Conservation (phyloP, 2,113 vertebrate species). For the Butastur rufipennis region DNA sequence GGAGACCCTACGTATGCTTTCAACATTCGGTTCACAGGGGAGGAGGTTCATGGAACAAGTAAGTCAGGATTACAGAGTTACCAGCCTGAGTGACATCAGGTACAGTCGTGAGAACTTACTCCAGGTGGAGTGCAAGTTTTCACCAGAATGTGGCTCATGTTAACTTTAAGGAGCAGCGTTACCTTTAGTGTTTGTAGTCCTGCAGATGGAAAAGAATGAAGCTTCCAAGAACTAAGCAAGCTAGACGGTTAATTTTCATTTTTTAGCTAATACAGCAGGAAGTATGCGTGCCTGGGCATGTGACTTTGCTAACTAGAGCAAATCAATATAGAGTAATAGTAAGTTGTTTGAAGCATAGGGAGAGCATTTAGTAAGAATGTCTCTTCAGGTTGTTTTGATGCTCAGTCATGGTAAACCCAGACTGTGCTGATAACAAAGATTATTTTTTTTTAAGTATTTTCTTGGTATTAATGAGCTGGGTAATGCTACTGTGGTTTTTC, state of each 20-base stretch:
- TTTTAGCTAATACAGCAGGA: neutral
- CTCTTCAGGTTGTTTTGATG: neutral
- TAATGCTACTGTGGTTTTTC: neutral
- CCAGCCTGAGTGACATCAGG: rapidly evolving
- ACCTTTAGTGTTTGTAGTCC: neutral
- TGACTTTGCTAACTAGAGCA: neutral
- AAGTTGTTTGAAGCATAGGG: neutral
- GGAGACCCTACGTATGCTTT: conserved; percentile 96
- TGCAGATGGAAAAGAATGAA: neutral
- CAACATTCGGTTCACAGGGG: conserved; percentile 97
- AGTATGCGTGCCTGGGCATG: rapidly evolving
- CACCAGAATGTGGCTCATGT: rapidly evolving
- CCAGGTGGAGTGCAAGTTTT: neutral
- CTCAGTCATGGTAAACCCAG: rapidly evolving
- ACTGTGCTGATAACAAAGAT: neutral
- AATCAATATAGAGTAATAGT: neutral
- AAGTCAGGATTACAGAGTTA: neutral
- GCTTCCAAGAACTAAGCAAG: neutral
- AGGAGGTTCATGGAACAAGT: conserved; percentile 98
- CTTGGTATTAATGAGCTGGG: neutral
- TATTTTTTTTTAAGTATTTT: neutral
- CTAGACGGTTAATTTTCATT: neutral
- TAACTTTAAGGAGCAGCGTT: rapidly evolving
- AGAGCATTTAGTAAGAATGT: neutral
- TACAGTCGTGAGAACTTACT: rapidly evolving